Percentiles rank a stretch among this genome's conserved stretches.
Evolutionary conservation across 2,797 vertebrate species (phyloP).

Genomic region (Decapterus maruadsi): DNA sequence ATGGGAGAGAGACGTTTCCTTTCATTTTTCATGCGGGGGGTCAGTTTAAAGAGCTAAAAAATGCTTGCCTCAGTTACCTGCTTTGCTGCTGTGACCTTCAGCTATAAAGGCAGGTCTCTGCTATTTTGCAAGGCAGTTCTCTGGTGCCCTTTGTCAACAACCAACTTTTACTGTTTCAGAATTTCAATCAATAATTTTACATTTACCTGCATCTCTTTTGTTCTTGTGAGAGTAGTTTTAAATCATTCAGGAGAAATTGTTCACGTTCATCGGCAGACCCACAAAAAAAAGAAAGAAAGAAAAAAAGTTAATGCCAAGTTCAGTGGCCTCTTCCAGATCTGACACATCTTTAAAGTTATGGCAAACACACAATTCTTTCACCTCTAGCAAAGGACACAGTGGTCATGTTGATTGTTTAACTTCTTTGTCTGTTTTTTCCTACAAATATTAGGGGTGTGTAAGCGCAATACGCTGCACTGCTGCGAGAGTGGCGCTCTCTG

Average conservation of each 20-base stretch:
- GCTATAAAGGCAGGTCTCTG: slow-evolving; percentile 57
- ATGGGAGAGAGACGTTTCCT: slow-evolving; percentile 60
- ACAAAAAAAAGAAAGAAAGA: neutral
- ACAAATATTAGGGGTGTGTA: slow-evolving; percentile 29
- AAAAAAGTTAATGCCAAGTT: slow-evolving; percentile 4
- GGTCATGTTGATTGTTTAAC: slow-evolving; percentile 35
- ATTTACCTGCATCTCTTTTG: slow-evolving; percentile 47
- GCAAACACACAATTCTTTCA: slow-evolving; percentile 19
- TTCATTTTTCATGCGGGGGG: slow-evolving; percentile 65
- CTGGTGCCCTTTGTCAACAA: slow-evolving; percentile 70
- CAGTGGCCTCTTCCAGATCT: slow-evolving; percentile 11
- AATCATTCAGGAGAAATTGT: slow-evolving; percentile 25
- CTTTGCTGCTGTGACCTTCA: slow-evolving; percentile 69
- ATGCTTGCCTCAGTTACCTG: slow-evolving; percentile 40
- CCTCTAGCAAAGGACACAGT: slow-evolving; percentile 29
- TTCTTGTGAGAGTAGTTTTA: slow-evolving; percentile 25
- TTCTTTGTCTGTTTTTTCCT: slow-evolving; percentile 38
- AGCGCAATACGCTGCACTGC: slow-evolving; percentile 39
- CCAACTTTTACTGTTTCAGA: slow-evolving; percentile 55
- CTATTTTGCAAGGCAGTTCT: slow-evolving; percentile 72
- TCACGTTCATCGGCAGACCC: slow-evolving; percentile 32
- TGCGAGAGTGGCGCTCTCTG: slow-evolving; percentile 33
- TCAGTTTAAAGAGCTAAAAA: slow-evolving; percentile 61
- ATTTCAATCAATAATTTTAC: slow-evolving; percentile 61
- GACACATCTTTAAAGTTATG: slow-evolving; percentile 10